Conservation (phyloP, 2,797 vertebrate genomes). For the Sebastes elongatus region DNA sequence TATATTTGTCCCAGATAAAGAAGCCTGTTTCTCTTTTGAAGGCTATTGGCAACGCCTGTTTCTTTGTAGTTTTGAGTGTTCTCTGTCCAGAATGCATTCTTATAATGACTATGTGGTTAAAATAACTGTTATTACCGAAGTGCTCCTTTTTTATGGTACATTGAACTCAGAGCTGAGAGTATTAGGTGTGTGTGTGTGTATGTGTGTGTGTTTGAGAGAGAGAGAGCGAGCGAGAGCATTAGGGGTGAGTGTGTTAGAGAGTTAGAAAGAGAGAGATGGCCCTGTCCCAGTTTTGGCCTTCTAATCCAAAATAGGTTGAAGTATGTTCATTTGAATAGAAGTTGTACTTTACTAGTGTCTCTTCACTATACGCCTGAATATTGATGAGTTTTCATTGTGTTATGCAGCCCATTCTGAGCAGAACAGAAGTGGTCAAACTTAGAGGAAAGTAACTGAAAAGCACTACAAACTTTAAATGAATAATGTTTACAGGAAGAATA, state of each 20-base stretch:
- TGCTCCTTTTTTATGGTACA: conserved; percentile 69
- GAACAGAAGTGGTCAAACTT: background rate
- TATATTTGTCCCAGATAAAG: conserved; percentile 65
- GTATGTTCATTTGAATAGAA: conserved; percentile 58
- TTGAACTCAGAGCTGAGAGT: conserved; percentile 62
- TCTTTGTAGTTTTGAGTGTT: conserved; percentile 61
- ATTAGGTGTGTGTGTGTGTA: conserved; percentile 48
- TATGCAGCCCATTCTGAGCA: background rate
- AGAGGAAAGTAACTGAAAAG: conserved; percentile 13
- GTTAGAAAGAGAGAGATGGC: conserved; percentile 29
- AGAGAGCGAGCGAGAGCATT: conserved; percentile 19
- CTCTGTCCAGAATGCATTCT: conserved; percentile 62
- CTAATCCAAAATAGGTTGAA: conserved; percentile 55
- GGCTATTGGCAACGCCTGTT: conserved; percentile 40
- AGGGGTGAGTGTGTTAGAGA: conserved; percentile 42
- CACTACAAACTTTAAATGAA: conserved; percentile 11
- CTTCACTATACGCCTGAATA: conserved; percentile 43
- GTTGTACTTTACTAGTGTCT: conserved; percentile 32
- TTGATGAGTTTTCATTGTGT: conserved; percentile 48
- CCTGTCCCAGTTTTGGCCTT: conserved; percentile 68
- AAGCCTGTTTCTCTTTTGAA: conserved; percentile 50
- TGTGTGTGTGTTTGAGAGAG: conserved; percentile 10
- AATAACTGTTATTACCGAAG: conserved; percentile 71
- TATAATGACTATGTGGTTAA: conserved; percentile 63
- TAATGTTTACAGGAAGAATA: conserved; percentile 7